Conservation (phyloP, 2,797 vertebrate species). For the Pseudomugil tenellus region DNA sequence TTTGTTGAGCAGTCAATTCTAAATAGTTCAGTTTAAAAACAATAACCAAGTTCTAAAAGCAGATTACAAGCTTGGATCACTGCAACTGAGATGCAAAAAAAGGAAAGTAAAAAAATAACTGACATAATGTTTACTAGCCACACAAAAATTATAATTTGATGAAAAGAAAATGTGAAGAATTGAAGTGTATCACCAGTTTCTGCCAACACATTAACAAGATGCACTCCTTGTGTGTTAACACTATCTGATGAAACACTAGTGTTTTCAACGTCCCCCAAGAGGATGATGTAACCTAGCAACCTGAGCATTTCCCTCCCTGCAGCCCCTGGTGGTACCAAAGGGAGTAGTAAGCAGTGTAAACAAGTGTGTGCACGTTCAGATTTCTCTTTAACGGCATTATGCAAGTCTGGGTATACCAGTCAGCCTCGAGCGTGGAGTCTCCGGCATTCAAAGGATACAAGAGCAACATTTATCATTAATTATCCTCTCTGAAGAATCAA, state of each 20-base stretch:
- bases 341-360: slow-evolving; percentile 66
- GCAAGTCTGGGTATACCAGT: slow-evolving; percentile 12
- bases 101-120: not conserved
- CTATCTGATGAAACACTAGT: slow-evolving; percentile 40
- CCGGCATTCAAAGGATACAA: not conserved
- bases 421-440: slow-evolving; percentile 14
- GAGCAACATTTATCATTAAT: not conserved
- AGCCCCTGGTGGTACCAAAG: slow-evolving; percentile 42
- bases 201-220: not conserved
- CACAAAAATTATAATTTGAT: not conserved
- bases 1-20: too few species aligned
- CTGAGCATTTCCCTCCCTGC: slow-evolving; percentile 53
- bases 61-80: not conserved
- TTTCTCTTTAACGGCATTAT: slow-evolving; percentile 21
- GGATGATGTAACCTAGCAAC: slow-evolving; percentile 71
- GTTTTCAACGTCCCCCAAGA: slow-evolving; percentile 36
- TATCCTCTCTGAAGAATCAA: slow-evolving; percentile 19
- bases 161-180: slow-evolving; percentile 1
- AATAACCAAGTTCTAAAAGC: not conserved
- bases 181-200: not conserved
- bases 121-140: not conserved
- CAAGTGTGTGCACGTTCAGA: slow-evolving; percentile 45
- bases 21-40: too few species aligned
- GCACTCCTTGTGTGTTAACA: slow-evolving; percentile 19
- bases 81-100: not conserved